Evolutionary conservation across 2,888 invertebrate genomes (phyloP), one percentile per base, ranked within the genome.

Genomic region (Cephus pygmeus): DNA sequence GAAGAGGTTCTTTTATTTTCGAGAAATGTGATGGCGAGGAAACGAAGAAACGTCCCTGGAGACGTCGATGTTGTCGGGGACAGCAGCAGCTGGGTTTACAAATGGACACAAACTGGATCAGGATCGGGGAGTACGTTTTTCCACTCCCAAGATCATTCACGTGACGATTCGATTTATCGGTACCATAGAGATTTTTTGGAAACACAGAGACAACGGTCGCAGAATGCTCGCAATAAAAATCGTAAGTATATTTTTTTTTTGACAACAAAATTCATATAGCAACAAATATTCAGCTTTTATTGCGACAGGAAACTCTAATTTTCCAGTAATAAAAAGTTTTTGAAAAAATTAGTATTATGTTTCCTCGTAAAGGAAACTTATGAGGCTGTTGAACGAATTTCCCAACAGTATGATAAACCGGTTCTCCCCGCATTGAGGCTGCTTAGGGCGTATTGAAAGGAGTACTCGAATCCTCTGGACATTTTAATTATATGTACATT

Each of bases 11-110:
- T 56, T 56, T 56, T 56, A 30, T 71, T 71, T 31, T 30, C 30
- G 71, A 74, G 79, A 76, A 31, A 79, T 80, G 76, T 77, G 76
- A 87, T 83, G 85, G 79, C 76, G 75, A 80, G 83, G 40, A 83
- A 79, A 76, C 83, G 79, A 74, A 84, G 78, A 73, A 83, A 56
- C 9, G 56, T 56, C 56, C 23, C 56, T 56, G 23, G 81, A 76
- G 76, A 80, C 4, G 34, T 73, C 12, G 79, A 77, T 11, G 12
- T 77, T 34, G 77, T 79, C 36, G 30, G 75, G 34, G 77, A 78
- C 34, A 77, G 75, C 69, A 35, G 69, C 35, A 73, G 75, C 9
- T 69, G 76, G 71, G 56, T 33, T 3, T 73, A 34, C 71, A 73
- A 9, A 31, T 79, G 78, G 74, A 4, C 33, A 30, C 35, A 30